Conservation (phyloP, 2,888 invertebrate species). For the Elaeidobius kamerunicus region DNA sequence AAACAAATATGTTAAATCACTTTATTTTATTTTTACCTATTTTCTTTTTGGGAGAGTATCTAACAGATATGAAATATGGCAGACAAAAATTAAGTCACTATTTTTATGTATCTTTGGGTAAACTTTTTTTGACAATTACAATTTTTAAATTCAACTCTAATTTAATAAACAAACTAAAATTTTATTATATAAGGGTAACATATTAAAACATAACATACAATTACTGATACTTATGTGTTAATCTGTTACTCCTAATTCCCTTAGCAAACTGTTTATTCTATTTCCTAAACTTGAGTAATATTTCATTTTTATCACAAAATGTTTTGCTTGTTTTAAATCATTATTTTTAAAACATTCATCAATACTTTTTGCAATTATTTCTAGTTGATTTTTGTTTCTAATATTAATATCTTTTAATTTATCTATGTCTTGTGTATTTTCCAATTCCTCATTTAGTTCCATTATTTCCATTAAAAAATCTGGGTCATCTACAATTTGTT, state of each 20-base stretch:
- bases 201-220: too few relatives aligned
- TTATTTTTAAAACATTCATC: slow-evolving; percentile 62
- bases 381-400: slow-evolving; percentile 57
- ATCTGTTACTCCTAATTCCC: slow-evolving; percentile 57
- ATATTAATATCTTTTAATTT: slow-evolving; percentile 58
- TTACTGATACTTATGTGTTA: slow-evolving; percentile 37
- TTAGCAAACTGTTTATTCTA: slow-evolving; percentile 67
- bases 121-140: too few relatives aligned
- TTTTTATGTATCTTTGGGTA: too few relatives aligned
- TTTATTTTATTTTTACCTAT: too few relatives aligned
- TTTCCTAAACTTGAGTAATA: slow-evolving; percentile 78
- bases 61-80: too few relatives aligned
- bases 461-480: slow-evolving; percentile 63
- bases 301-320: slow-evolving; percentile 71
- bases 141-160: too few relatives aligned
- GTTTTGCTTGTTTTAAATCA: slow-evolving; percentile 63
- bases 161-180: too few relatives aligned
- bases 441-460: slow-evolving; percentile 83
- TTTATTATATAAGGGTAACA: too few relatives aligned
- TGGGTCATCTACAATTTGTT: slow-evolving; percentile 42
- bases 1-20: too few relatives aligned
- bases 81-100: too few relatives aligned
- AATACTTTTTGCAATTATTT: slow-evolving; percentile 56
- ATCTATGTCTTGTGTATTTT: slow-evolving; percentile 59
- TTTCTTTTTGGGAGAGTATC: too few relatives aligned